Evolutionary conservation across 92 coral and sea anemone genomes (phyloP), one percentile per base, ranked within the genome.

Genomic region (Parazoanthus swiftii): DNA sequence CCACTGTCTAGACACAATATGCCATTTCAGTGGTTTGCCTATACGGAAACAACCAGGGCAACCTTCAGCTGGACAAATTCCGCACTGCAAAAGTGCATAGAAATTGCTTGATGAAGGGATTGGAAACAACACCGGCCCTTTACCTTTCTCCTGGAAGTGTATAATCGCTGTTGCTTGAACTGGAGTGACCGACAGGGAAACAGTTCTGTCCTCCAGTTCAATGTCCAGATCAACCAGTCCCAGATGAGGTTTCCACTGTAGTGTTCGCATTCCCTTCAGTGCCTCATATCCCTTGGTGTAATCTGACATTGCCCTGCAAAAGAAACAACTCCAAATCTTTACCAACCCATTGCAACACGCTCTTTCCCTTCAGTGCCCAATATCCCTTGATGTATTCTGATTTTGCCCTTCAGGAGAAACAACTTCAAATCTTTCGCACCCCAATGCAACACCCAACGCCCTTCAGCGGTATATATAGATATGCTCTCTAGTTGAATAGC

Each of bases 81-180:
- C 21, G 66, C 21, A 58, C 70, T 63, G 25, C 15, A 63, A 63
- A 63, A 4, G 20, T 63, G 25, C 21, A 1, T 4, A 63, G 70
- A 54, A 54, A 54, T 54, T 54, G 70, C 70, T 4, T 21, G 66
- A 15, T 58, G 70, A 63, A 63, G 26, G 70, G 4, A 0, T 21
- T 63, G n/a, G 4, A 63, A 63, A 63, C 26, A 63, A 63, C 25
- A 21, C 7, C 70, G 9, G 59, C 14, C 7, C 38, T 88, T 82
- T 85, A 97, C 99, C 97, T 95, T 94, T 93, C 20, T 95, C 95
- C 92, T 97, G 98, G 77, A 97, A 97, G 89, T 97, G 96, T 92
- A 94, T 95, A 56, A 97, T 95, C 14, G 99, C 96, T 9, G 99
- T 93, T 11, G 99, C 99, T 82, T 96, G 99, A 21, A 95, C 94